Evolutionary conservation across 1,140 invertebrate genomes (phyloP).

Genomic region (Caenorhabditis brenneri): DNA sequence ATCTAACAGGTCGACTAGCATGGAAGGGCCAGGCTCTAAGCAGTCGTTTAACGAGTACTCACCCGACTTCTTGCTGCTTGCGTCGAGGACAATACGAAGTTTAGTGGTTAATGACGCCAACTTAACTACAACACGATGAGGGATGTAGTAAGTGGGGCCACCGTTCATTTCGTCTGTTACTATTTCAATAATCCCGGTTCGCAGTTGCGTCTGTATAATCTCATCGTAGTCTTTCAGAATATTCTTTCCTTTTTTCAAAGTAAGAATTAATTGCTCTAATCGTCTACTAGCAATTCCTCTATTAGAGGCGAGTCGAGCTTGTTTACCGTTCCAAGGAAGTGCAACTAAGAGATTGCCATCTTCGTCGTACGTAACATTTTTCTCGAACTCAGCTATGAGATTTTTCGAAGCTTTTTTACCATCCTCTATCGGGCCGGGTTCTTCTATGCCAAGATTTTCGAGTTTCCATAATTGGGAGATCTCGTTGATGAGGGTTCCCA

Average conservation of each 20-base stretch:
- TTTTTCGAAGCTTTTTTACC: background rate
- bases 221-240: background rate
- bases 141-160: constrained; percentile 68
- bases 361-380: background rate
- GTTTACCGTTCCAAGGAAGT: background rate
- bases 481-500: background rate
- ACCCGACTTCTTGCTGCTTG: constrained; percentile 62
- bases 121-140: constrained; percentile 72
- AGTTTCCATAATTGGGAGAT: background rate
- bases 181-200: constrained; percentile 25
- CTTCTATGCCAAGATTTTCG: background rate
- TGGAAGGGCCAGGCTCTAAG: constrained; percentile 54
- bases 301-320: background rate
- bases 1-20: no score
- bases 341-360: background rate
- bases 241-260: background rate
- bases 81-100: constrained; percentile 71
- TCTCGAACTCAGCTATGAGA: no score
- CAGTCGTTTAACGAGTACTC: constrained; percentile 68
- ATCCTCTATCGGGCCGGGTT: background rate
- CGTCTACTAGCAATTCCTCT: background rate
- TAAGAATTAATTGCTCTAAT: background rate
- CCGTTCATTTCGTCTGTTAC: background rate
- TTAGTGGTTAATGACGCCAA: constrained; percentile 63
- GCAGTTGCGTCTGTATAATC: background rate